Conservation (phyloP, 2,797 vertebrate genomes). For the Pelodytes ibericus region DNA sequence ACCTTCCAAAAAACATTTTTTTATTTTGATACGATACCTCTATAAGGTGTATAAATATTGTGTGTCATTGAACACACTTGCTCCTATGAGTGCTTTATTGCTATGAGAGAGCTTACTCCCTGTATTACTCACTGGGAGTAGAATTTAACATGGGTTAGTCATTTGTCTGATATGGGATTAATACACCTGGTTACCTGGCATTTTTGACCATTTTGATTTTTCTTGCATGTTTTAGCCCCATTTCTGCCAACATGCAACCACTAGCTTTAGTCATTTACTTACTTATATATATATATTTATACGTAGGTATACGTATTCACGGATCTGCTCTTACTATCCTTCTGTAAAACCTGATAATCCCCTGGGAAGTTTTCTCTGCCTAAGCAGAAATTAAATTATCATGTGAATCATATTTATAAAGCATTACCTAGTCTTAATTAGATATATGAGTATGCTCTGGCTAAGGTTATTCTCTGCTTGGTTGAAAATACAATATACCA, state of each 20-base stretch:
- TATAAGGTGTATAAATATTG: background rate
- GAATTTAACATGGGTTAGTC: background rate
- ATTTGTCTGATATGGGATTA: background rate
- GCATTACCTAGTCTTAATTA: too few relatives aligned
- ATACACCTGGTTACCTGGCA: background rate
- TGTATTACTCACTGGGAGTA: conserved; percentile 21
- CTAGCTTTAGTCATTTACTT: too few relatives aligned
- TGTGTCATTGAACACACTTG: background rate
- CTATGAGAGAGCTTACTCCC: background rate
- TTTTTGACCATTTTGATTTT: background rate
- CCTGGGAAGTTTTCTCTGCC: too few relatives aligned
- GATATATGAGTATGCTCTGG: too few relatives aligned
- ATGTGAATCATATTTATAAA: too few relatives aligned
- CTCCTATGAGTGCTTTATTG: background rate
- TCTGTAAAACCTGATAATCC: too few relatives aligned
- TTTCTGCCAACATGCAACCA: background rate
- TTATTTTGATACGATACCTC: background rate
- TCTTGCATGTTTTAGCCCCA: background rate
- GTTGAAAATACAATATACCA: too few relatives aligned
- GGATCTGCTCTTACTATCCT: too few relatives aligned
- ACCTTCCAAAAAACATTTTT: background rate
- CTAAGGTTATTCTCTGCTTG: too few relatives aligned
- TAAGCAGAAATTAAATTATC: too few relatives aligned
- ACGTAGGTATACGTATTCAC: too few relatives aligned
- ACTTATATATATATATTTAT: too few relatives aligned